These are phyloP conservation scores for Triplophysa bombifrons DNA, from an alignment of 2,797 vertebrate genomes.

Conservation along the genomic window DNA sequence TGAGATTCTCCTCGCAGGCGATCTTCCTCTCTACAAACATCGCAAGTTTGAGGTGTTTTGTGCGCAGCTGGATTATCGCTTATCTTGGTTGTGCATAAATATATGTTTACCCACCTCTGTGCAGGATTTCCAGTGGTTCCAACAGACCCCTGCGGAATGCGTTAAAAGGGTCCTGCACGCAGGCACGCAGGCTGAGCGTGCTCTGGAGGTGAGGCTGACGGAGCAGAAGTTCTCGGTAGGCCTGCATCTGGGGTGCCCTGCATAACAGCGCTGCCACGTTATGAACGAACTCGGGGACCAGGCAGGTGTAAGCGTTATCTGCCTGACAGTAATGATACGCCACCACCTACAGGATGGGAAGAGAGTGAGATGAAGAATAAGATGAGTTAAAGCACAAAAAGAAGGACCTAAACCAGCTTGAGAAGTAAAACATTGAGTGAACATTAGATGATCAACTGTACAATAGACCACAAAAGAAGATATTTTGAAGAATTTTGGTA, in stretches of 20 bases:
- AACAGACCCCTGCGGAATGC: slow-evolving; percentile 89
- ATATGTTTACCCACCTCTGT: slow-evolving; percentile 79
- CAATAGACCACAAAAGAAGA: background rate
- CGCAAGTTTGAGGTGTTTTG: background rate
- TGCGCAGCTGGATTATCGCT: background rate
- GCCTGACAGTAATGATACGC: slow-evolving; percentile 97
- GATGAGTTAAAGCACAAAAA: too few relatives aligned
- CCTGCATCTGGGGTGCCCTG: slow-evolving; percentile 85
- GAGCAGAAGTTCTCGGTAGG: slow-evolving; percentile 90
- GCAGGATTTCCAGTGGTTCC: slow-evolving; percentile 86
- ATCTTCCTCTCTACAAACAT: slow-evolving; percentile 86
- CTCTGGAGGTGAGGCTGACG: slow-evolving; percentile 91
- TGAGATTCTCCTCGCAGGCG: slow-evolving; percentile 86
- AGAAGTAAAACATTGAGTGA: too few relatives aligned
- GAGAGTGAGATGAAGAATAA: background rate
- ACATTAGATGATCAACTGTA: too few relatives aligned
- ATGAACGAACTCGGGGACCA: slow-evolving; percentile 96
- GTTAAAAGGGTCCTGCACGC: slow-evolving; percentile 89
- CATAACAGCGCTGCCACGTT: slow-evolving; percentile 92
- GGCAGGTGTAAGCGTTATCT: slow-evolving; percentile 93
- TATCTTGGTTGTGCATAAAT: background rate
- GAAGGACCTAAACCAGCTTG: too few relatives aligned
- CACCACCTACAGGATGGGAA: slow-evolving; percentile 80
- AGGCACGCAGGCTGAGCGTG: slow-evolving; percentile 90
- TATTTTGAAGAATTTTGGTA: too few relatives aligned